Evolutionary conservation across 2,888 invertebrate genomes (phyloP), one percentile per base, ranked within the genome.

Genomic region (Parnassius smintheus): DNA sequence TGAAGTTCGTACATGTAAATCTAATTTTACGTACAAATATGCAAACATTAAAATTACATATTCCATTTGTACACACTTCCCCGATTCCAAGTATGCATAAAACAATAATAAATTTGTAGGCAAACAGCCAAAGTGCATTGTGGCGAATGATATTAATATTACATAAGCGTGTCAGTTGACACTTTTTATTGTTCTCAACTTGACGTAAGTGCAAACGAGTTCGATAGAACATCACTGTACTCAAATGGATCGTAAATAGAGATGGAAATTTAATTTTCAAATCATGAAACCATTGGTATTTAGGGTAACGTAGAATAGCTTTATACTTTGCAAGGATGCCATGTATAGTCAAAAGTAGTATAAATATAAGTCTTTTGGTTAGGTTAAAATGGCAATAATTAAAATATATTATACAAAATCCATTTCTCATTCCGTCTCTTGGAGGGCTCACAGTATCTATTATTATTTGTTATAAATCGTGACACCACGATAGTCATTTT

Each of bases 121-220:
- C 75, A 71, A 56, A 56, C 61, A 69, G 77, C 77, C 74, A 76
- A 74, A 52, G 58, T 63, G 64, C 64, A 72, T 66, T 64, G 69
- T 71, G 61, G 50, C 25, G 61, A 67, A 45, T 63, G 49, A 18
- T 62, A 62, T 65, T 59, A 62, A 66, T 65, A 67, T 69, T 72
- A 70, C 59, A 65, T 68, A 68, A 68, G 71, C 70, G 68, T 75
- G 65, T 66, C 65, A 60, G 55, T 65, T 65, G 60, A 66, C 69
- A 74, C 59, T 64, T 48, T 56, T 68, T 65, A 69, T 70, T 70
- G 70, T 70, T 69, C 59, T 62, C 54, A 42, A 61, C 49, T 56
- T 75, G 75, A 75, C 76, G 76, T 69, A 66, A 63, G 45, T 55
- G 41, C 57, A 65, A 60, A 65, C 64, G 56, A 52, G 59, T 59